Evolutionary conservation across 2,113 vertebrate genomes (phyloP), one percentile per base, ranked within the genome.

Genomic region (Solea solea): DNA sequence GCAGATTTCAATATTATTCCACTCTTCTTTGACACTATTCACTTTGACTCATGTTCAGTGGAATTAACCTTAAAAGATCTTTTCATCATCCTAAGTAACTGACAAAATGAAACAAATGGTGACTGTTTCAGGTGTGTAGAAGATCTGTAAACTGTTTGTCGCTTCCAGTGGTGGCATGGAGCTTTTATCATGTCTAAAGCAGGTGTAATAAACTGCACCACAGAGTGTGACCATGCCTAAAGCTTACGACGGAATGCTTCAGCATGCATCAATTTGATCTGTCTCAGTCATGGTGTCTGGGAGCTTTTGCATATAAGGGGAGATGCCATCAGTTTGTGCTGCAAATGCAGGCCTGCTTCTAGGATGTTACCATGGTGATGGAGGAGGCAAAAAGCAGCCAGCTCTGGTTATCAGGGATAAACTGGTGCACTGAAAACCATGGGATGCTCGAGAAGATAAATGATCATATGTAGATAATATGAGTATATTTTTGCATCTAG

Each of bases 131-230:
- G 69, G 63, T 50, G 39, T 27, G 50, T 66, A 66, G 59, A 59
- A 64, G 72, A 76, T n/a, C 44, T 73, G 70, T 73, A 74, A 71
- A 73, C 58, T 67, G 73, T 79, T 69, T 84, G 81, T 77, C 5
- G 34, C 73, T 81, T 73, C 82, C 66, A 80, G 81, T 76, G 10
- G 71, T n/a, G 60, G 64, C 55, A 15, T 46, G 13, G 50, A 67
- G 77, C 82, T 74, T 74, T 77, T 86, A 83, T 89, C 77, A 78
- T 42, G 50, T 72, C 70, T 69, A 74, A 84, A 90, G 80, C 76
- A 86, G 79, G 70, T 78, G 74, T 76, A 88, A 86, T 88, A 82
- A 82, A 82, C 59, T 41, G 82, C 70, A 57, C 81, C 76, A 54
- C 41, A 80, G 82, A 86, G 85, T 76, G 49, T 84, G 85, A 84